Evolutionary conservation across 2,113 vertebrate genomes (phyloP), one percentile per base, ranked within the genome.

Genomic region (Nothobranchius furzeri): DNA sequence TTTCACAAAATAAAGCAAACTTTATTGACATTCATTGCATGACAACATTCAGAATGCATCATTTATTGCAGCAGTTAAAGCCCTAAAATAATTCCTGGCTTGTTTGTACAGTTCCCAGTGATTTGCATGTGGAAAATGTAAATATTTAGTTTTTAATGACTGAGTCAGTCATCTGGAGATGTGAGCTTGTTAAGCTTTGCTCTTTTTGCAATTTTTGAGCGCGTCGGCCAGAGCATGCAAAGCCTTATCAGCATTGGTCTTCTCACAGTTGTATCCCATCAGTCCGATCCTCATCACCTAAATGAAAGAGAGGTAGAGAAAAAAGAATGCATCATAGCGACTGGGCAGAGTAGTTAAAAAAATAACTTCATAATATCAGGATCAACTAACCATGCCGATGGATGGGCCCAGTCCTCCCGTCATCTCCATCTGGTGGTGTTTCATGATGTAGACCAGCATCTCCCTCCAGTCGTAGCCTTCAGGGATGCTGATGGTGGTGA

Each of bases 251-350:
- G 94, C 96, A 0, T 95, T 99, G 37, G 46, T 15, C 1, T 88
- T 84, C 73, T 94, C 95, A 0, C 95, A 96, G 79, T 99, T 99
- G 89, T 91, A 93, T 75, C 98, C 98, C 95, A 99, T 94, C 79
- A 99, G 88, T 58, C 98, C 97, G 0, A 99, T 93, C n/a, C 97
- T 93, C 45, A 99, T 91, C 60, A 98, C 95, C 98, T 99, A 81
- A 74, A 60, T 78, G 55, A 75, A 60, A 81, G 20, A 70, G 51
- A 66, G 42, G 36, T 60, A 20, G 15, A 55, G 59, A 69, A 59
- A 1, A 56, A 1, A 20, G 20, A 69, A 17, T 46, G n/a, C 6
- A 35, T 79, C 20, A 81, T 0, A 2, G 49, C 67, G 76, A 80
- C 47, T 84, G 68, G 70, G 66, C 76, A 62, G 61, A 12, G 57